phyloP scores from a whole-genome alignment of 2,797 vertebrate genomes.

The Lepilemur ruficaudatus region DNA sequence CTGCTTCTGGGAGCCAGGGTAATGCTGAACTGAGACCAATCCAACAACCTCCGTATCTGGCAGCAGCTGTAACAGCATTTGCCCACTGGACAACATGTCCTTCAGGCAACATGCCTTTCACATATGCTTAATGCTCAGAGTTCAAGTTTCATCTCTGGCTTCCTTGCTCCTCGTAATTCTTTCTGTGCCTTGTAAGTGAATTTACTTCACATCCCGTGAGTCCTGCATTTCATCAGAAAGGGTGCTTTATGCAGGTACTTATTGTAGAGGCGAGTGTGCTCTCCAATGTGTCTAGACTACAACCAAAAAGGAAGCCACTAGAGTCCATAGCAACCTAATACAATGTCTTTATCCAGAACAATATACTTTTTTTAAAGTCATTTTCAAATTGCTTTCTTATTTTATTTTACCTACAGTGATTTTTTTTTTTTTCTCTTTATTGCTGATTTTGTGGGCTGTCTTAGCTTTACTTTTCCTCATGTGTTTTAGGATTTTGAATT shows the following conservation, averaged over 20 bases:
- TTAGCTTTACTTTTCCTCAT: background rate
- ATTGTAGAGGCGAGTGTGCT: background rate
- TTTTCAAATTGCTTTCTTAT: background rate
- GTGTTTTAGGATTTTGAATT: background rate
- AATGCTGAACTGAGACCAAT: background rate
- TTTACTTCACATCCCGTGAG: background rate
- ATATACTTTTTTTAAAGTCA: background rate
- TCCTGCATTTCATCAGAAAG: background rate
- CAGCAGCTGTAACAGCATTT: background rate
- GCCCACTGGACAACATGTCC: background rate
- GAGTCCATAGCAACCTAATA: background rate
- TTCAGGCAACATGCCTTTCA: background rate
- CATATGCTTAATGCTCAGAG: background rate
- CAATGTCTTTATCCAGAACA: background rate
- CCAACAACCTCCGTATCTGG: background rate
- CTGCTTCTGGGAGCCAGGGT: background rate
- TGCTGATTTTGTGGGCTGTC: background rate
- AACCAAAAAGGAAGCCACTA: background rate
- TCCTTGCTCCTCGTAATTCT: background rate
- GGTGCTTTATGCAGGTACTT: background rate
- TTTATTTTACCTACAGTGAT: background rate
- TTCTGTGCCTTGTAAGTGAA: background rate
- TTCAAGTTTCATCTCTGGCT: background rate
- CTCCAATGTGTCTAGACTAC: background rate
- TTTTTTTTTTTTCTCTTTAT: background rate